Evolutionary conservation across 2,113 vertebrate species (phyloP).

Genomic region (Mastomys natalensis): DNA sequence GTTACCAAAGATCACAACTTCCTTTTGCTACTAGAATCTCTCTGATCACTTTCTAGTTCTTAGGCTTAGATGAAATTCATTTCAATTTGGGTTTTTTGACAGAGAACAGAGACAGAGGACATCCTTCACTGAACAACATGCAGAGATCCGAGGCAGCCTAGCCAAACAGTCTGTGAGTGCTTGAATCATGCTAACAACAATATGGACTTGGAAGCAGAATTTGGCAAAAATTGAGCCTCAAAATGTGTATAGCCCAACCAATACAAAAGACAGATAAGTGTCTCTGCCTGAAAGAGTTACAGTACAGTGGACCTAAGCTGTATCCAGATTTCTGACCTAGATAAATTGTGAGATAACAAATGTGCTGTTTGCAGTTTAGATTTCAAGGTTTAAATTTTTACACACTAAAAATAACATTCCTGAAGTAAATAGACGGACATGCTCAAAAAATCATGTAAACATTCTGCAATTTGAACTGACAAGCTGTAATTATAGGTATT

Average conservation of each 20-base stretch:
- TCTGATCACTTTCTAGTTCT: constrained; percentile 18
- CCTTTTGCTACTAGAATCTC: background rate
- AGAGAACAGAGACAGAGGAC: background rate
- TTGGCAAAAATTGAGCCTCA: constrained; percentile 17
- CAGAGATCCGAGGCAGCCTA: background rate
- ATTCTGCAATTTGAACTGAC: background rate
- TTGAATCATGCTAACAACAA: background rate
- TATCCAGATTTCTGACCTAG: background rate
- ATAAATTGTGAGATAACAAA: background rate
- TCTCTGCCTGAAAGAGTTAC: background rate
- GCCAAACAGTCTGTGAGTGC: background rate
- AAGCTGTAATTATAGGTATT: constrained; percentile 26
- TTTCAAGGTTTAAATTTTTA: constrained; percentile 22
- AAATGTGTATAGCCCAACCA: background rate
- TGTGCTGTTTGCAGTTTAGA: constrained; percentile 1
- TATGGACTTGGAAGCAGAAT: background rate
- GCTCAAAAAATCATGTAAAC: background rate
- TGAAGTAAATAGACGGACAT: background rate
- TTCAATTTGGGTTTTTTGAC: background rate
- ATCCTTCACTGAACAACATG: background rate
- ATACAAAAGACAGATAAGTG: background rate
- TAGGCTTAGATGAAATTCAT: background rate
- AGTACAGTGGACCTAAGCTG: background rate
- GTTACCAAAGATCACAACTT: background rate
- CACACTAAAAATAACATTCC: constrained; percentile 7